phyloP scores from a whole-genome alignment of 2,797 vertebrate genomes.

The Astyanax mexicanus region DNA sequence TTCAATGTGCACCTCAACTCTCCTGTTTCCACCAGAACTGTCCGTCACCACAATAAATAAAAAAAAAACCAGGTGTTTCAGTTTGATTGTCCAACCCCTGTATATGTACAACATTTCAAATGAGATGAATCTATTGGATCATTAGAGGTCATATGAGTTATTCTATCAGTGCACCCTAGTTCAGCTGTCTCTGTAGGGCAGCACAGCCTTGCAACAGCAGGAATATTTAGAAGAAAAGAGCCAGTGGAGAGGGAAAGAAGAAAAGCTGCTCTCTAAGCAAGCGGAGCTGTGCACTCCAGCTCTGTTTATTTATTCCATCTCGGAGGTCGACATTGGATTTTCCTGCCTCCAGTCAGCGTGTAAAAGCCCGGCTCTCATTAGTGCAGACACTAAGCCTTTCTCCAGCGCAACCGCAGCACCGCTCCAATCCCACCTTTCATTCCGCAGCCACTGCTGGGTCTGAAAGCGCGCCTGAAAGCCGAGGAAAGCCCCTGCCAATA shows the following conservation, averaged over 20 bases:
- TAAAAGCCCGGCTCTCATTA: constrained; percentile 52
- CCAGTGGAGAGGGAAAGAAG: constrained; percentile 1
- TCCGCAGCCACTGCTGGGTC: constrained; percentile 31
- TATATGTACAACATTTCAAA: too few relatives aligned
- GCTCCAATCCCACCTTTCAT: constrained; percentile 62
- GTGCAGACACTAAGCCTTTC: constrained; percentile 51
- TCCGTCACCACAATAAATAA: too few relatives aligned
- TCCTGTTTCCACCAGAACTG: too few relatives aligned
- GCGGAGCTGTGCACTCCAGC: neutral
- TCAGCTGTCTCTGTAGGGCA: constrained; percentile 19
- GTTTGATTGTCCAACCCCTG: too few relatives aligned
- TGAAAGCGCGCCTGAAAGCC: constrained; percentile 43
- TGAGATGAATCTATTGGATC: too few relatives aligned
- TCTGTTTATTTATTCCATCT: constrained; percentile 55
- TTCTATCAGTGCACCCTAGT: neutral
- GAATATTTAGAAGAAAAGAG: constrained; percentile 20
- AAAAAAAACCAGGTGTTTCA: too few relatives aligned
- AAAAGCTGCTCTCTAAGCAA: constrained; percentile 10
- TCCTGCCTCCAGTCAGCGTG: neutral
- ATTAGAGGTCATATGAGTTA: neutral
- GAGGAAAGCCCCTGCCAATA: constrained; percentile 46
- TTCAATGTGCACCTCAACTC: too few relatives aligned
- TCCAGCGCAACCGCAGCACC: constrained; percentile 45
- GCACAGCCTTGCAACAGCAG: neutral
- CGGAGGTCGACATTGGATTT: constrained; percentile 37